These are phyloP conservation scores for Gari tellinella DNA, from an alignment of 2,888 invertebrate species.

Conservation along the genomic window DNA sequence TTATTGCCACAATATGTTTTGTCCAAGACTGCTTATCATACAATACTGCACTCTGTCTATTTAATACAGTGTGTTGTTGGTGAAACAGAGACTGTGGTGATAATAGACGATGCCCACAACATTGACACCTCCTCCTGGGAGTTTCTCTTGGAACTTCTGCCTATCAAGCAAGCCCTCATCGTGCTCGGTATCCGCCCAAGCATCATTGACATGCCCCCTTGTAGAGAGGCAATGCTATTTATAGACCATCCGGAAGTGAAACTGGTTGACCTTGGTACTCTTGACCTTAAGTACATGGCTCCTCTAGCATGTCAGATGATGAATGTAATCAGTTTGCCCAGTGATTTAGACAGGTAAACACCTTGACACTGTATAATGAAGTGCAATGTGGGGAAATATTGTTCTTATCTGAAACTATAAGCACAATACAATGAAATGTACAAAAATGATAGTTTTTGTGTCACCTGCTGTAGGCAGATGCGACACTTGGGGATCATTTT, in stretches of 20 bases:
- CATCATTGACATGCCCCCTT: conserved; percentile 59
- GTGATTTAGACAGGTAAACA: conserved; percentile 71
- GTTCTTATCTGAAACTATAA: too few species aligned
- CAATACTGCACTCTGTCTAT: background rate
- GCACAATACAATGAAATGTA: too few species aligned
- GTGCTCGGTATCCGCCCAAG: conserved; percentile 59
- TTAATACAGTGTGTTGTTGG: conserved; percentile 55
- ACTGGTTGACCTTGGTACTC: conserved; percentile 58
- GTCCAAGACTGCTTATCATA: background rate
- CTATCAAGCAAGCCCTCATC: conserved; percentile 46
- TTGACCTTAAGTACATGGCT: conserved; percentile 67
- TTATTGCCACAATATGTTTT: too few species aligned
- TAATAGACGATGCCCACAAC: conserved; percentile 87
- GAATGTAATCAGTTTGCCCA: conserved; percentile 72
- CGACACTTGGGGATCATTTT: too few species aligned
- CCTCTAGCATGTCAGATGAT: conserved; percentile 79
- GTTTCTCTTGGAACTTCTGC: conserved; percentile 75
- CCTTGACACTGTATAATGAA: too few species aligned
- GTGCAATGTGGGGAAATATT: too few species aligned
- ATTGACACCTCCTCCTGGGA: conserved; percentile 84
- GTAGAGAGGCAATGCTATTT: conserved; percentile 49
- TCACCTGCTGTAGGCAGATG: too few species aligned
- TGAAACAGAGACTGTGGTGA: conserved; percentile 78
- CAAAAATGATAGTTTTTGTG: too few species aligned
- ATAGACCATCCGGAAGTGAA: conserved; percentile 51